Base-by-base conservation (phyloP, 2,888 invertebrate genomes). In the Hyposoter dolosus region DNA sequence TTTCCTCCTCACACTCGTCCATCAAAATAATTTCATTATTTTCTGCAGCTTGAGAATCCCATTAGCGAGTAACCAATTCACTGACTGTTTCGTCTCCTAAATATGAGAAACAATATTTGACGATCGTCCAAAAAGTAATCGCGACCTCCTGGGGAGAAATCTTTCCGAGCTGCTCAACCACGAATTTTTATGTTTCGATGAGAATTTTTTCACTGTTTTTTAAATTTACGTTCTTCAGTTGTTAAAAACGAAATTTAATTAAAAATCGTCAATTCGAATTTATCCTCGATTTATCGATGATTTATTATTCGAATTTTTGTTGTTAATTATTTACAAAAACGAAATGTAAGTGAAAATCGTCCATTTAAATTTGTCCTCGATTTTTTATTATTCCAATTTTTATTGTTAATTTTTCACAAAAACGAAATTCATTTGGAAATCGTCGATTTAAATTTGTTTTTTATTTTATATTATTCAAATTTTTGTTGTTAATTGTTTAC, bases 21-120 rank as follows among this genome's bases (percentile, higher is more conserved):
- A 12, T 65, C 40, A 17, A 68, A n/a, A 65, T 68, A 9, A 12
- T 53, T 4, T 19, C 60, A 23, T 12, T 47, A 19, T 32, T 19
- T 45, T 15, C 65, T 23, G 19, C 17, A 32, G 77, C 82, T 78
- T 66, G 77, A 82, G 72, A 68, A 74, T 77, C 60, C 23, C n/a
- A 50, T 77, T 82, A 84, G 80, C 84, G 80, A 53, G 5, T 15
- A 2, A 40, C 53, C 35, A 23, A 69, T 69, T 47, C 65, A 77
- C 72, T n/a, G 76, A 53, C 12, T 66, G 35, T 71, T 65, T 71
- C 65, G 56, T 5, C 40, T 50, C 68, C 63, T 60, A 72, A 84
- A 81, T 66, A 12, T n/a, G 15, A 19, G n/a, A 32, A 81, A 72
- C 43, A 81, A 81, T 81, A 84, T 77, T 76, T 77, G 19, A 77